Base-by-base conservation (phyloP, 2,797 vertebrate species). In the Salmo trutta region DNA sequence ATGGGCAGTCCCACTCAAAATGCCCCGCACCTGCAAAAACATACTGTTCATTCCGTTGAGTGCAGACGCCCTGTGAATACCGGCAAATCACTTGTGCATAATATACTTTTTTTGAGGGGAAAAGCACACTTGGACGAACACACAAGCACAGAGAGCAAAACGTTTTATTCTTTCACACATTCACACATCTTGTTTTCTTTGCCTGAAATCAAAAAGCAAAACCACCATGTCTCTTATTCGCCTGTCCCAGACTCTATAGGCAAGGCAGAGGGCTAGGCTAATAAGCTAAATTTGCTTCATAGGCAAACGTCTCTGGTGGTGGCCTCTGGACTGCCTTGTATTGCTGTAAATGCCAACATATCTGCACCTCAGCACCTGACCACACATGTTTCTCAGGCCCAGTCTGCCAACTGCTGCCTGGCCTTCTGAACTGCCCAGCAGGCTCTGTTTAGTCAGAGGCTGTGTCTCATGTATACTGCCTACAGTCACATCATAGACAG, bases 21-120 rank as follows among this genome's bases (percentile, higher is more conserved):
- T 79, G 86, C 88, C 91, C 90, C 71, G 83, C 94, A 95, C 94
- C 94, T 95, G 94, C 92, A 92, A 90, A 94, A 95, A 95, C 93
- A 95, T 85, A 79, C 69, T 62, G 62, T 87, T 87, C 87, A 85
- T 84, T 85, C 31, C 72, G 10, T 12, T 47, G 41, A 47, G 41
- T 73, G 74, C 74, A 66, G 79, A 88, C 75, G 78, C 87, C 87
- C 87, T 84, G 86, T 83, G 80, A 88, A 86, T 85, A 85, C 89
- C 77, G 41, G 84, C 80, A 91, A 90, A 89, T 90, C 90, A 91
- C 89, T 90, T 82, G 86, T 91, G 89, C 85, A 88, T 68, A 68
- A 68, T 33, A 68, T 68, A 27, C 15, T 17, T 47, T 12, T 33
- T 47, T 47, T 12, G 3, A 1, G 41, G 41, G 41, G 41, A 3